These are phyloP conservation scores for Noctua janthe DNA, from an alignment of 2,888 invertebrate species.

Conservation along the genomic window DNA sequence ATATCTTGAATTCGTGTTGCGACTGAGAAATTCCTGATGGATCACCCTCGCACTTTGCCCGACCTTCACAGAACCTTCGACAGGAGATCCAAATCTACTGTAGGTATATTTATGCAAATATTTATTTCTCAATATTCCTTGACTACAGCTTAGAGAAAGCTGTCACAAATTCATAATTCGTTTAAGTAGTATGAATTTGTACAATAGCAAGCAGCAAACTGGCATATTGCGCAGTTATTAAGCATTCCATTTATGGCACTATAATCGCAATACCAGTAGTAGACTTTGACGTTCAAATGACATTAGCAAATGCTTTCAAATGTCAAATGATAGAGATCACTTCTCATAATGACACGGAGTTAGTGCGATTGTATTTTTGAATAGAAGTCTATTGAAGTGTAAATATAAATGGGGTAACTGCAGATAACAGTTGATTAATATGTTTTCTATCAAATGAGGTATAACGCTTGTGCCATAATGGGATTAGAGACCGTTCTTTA, in stretches of 20 bases:
- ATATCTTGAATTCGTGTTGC: neutral
- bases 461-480: constrained; percentile 24
- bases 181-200: neutral
- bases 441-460: constrained; percentile 55
- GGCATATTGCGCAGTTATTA: constrained; percentile 38
- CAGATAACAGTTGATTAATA: constrained; percentile 21
- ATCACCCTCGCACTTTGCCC: too few relatives aligned
- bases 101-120: neutral
- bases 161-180: neutral
- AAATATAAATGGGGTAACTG: constrained; percentile 30
- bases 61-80: neutral
- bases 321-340: constrained; percentile 55
- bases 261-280: constrained; percentile 17
- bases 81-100: neutral
- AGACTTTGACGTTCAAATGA: constrained; percentile 35
- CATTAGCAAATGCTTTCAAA: constrained; percentile 59
- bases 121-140: neutral
- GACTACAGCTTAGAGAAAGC: constrained; percentile 26
- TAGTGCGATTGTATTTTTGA: constrained; percentile 47
- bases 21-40: neutral
- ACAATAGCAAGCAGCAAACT: constrained; percentile 16
- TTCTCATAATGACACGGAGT: constrained; percentile 24
- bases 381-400: constrained; percentile 35
- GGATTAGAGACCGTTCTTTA: constrained; percentile 22
- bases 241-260: constrained; percentile 39